Base-by-base conservation (phyloP, 2,888 invertebrate species). In the Stramonita haemastoma region DNA sequence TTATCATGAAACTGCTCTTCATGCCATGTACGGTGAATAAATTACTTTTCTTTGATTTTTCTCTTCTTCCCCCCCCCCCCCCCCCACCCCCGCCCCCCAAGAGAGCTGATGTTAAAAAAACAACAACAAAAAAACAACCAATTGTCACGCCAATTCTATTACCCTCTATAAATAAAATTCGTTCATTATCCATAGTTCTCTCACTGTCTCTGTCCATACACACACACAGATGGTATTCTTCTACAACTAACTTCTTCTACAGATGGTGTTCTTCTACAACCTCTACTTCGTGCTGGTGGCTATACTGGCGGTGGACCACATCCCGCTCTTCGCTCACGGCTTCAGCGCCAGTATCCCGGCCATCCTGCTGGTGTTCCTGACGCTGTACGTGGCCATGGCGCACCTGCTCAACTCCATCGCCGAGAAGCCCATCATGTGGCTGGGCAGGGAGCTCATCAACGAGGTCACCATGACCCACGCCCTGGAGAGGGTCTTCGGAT, bases 341-440 rank as follows among this genome's bases (percentile, higher is more conserved):
- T 93, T 91, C 86, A 93, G 93, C n/a, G 92, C 93, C 83, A 93
- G 93, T 32, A 89, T 93, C 13, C 89, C 93, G 1, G 90, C 92
- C 8, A 91, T 91, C 11, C 87, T 93, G 5, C 73, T 91, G 19
- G 92, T 92, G 6, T 29, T 92, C 26, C 87, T 90, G 19, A 91
- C 91, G 66, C 88, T 92, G 66, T 93, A 93, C 87, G 88, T 93
- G 29, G 90, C 92, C 32, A 91, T 92, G 87, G 93, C 93, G 4
- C 90, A 92, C 66, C 90, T 93, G 46, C 92, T 92, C 46, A 93
- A 93, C 91, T 93, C 93, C 57, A 92, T 93, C 79, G 93, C 93
- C 32, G 93, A 93, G 90, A 93, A 93, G 87, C 90, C 93, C 26
- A 91, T 93, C 86, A 90, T 93, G 88, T 93, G 90, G 81, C 90